Base-by-base conservation (phyloP, 1,140 invertebrate species). In the Chironomus tepperi region DNA sequence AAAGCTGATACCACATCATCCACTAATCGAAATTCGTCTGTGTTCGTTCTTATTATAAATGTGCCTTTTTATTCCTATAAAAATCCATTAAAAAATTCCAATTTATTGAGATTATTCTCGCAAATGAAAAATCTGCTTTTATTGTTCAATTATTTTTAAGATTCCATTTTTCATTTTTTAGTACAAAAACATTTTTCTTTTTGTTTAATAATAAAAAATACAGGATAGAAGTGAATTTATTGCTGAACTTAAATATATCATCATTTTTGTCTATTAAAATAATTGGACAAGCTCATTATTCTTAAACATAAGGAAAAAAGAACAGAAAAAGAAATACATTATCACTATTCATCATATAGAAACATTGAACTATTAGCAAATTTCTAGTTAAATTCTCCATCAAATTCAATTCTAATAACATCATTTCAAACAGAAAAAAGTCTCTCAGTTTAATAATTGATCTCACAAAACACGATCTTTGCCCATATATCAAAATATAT, bases 101-200 rank as follows among this genome's bases (percentile, higher is more conserved):
- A 34, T 34, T 34, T 34, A 34, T 34, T 34, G 24, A 34, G 24
- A 34, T 34, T 34, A 34, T 34, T 34, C 24, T 57, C 12, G 47
- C 47, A 57, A 57, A 57, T 57, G 47, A 57, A 57, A 47, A 57
- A 57, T 57, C 47, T 57, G 47, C 47, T 57, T 57, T 57, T 57
- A 57, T 57, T 57, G 47, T 57, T 57, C 12, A 12, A 47, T 57
- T 57, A 5, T 57, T 15, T 57, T 57, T n/a, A 57, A 57, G 47
- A 57, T 57, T 57, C 24, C 47, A 57, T 57, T 34, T 57, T 47
- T n/a, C n/a, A n/a, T n/a, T 57, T 57, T n/a, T 10, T 57, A 57
- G 47, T 57, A 57, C 47, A 57, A 57, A 57, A 57, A 57, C 9
- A n/a, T 57, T 57, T n/a, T n/a, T 57, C 5, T 57, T 5, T 57